These are phyloP conservation scores for Mechanitis mazaeus DNA, from an alignment of 2,888 invertebrate species.

Conservation along the genomic window DNA sequence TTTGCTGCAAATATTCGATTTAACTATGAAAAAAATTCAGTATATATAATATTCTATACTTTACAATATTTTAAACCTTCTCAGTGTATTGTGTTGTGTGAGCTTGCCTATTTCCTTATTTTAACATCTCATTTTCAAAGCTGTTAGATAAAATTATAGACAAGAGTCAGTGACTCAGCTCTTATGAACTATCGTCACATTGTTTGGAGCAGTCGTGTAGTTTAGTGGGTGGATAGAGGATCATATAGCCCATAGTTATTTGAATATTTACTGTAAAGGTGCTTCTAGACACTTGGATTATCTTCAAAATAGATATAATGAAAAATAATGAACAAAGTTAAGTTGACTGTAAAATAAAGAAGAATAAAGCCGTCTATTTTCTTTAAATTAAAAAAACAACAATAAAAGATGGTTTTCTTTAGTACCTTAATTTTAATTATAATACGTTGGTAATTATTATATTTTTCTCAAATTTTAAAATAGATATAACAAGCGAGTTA, in stretches of 20 bases:
- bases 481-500: background rate
- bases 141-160: constrained; percentile 10
- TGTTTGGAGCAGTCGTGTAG: constrained; percentile 12
- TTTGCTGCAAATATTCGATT: no score
- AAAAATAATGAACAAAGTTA: no score
- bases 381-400: no score
- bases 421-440: background rate
- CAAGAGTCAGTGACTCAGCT: constrained; percentile 2
- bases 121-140: constrained; percentile 9
- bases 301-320: no score
- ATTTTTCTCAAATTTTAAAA: background rate
- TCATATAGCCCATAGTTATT: constrained; percentile 16
- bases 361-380: no score
- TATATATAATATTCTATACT: no score
- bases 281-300: constrained; percentile 6
- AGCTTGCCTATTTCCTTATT: constrained; percentile 9
- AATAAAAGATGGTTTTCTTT: background rate
- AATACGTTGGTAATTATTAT: no score
- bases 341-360: no score
- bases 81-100: background rate
- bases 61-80: no score
- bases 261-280: constrained; percentile 19
- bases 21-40: no score
- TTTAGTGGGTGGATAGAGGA: constrained; percentile 25
- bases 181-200: constrained; percentile 12